Evolutionary conservation across 2,113 vertebrate species (phyloP).

Genomic region (Harpagus bidentatus): DNA sequence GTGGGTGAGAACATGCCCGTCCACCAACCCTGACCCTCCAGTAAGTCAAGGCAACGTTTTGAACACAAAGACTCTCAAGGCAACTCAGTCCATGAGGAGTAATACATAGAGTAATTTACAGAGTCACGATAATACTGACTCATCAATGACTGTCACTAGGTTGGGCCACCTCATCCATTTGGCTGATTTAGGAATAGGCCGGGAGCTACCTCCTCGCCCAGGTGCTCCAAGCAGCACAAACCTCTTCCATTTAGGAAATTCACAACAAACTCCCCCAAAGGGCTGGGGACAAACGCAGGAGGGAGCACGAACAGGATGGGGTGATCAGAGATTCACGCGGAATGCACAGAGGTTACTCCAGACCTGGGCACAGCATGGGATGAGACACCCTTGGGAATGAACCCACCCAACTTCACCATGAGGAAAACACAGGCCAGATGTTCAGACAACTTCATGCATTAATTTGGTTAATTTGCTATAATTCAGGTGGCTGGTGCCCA

Average conservation of each 20-base stretch:
- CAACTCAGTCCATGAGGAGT: neutral
- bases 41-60: neutral
- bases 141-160: neutral
- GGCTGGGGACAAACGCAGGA: neutral
- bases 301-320: fast-evolving
- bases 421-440: neutral
- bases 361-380: neutral
- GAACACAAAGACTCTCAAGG: neutral
- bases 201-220: fast-evolving
- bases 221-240: neutral
- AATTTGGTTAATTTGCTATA: neutral
- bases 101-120: neutral
- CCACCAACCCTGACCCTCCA: neutral
- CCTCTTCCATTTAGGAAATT: neutral
- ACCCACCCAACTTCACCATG: neutral
- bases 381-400: neutral
- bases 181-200: neutral
- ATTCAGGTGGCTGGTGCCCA: conserved; percentile 11
- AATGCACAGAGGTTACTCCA: neutral
- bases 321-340: fast-evolving
- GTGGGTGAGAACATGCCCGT: neutral
- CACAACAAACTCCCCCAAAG: neutral
- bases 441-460: neutral
- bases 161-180: neutral
- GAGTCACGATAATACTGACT: neutral